These are phyloP conservation scores for Lordiphosa mommai DNA, from an alignment of 1,140 invertebrate genomes.

Conservation along the genomic window DNA sequence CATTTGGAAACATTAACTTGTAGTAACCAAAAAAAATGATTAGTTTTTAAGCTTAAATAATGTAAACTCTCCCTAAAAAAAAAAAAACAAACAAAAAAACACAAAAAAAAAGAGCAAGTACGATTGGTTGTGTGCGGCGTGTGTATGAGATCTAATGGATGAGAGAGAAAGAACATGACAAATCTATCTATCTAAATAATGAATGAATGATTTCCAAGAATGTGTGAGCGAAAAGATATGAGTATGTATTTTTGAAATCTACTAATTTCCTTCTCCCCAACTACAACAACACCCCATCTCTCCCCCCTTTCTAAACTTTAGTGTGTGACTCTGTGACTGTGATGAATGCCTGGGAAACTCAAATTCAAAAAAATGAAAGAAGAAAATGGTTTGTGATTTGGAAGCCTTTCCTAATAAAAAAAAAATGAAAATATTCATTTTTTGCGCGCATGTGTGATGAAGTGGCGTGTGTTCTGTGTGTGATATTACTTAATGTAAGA, in stretches of 20 bases:
- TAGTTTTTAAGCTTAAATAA: slow-evolving; percentile 26
- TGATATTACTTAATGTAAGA: slow-evolving; percentile 74
- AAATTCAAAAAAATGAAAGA: not conserved
- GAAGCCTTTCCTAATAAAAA: slow-evolving; percentile 9
- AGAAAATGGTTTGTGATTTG: slow-evolving; percentile 2
- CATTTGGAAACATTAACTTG: slow-evolving; percentile 41
- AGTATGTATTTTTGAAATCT: not conserved
- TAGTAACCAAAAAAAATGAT: slow-evolving; percentile 12
- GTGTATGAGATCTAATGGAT: slow-evolving; percentile 5
- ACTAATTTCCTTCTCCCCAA: no score
- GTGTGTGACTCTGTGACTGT: slow-evolving; percentile 51
- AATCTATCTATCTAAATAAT: slow-evolving; percentile 11
- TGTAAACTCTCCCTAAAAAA: slow-evolving; percentile 13
- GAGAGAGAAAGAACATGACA: slow-evolving; percentile 10
- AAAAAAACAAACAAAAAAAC: not conserved
- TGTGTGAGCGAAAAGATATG: slow-evolving; percentile 4
- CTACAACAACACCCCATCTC: slow-evolving; percentile 4
- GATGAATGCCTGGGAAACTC: slow-evolving; percentile 29
- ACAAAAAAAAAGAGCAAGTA: slow-evolving; percentile 3
- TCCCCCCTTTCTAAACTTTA: slow-evolving; percentile 22
- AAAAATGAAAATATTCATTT: slow-evolving; percentile 17
- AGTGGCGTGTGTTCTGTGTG: slow-evolving; percentile 59
- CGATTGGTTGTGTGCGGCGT: slow-evolving; percentile 13
- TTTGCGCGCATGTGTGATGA: slow-evolving; percentile 60
- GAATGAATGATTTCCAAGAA: slow-evolving; percentile 35